Evolutionary conservation across 2,797 vertebrate species (phyloP).

Genomic region (Urocyon cinereoargenteus): DNA sequence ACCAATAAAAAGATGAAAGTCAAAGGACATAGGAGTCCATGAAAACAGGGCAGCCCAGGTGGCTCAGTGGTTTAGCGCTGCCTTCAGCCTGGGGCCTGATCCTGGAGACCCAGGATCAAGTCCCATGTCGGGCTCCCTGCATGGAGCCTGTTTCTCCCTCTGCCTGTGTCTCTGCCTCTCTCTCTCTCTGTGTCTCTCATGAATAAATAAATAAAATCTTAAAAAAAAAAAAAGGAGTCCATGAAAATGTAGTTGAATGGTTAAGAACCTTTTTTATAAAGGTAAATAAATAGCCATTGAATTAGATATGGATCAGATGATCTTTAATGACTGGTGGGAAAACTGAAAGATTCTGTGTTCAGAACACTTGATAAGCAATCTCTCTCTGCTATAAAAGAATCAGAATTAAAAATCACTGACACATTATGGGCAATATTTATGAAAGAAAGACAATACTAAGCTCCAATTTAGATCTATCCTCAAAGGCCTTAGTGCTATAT

Average conservation of each 20-base stretch:
- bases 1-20: background rate
- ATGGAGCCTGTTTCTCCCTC: too few species aligned
- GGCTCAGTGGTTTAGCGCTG: too few species aligned
- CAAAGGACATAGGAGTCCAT: background rate
- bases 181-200: too few species aligned
- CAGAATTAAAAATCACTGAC: conserved; percentile 27
- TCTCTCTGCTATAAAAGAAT: background rate
- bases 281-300: background rate
- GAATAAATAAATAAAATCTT: too few species aligned
- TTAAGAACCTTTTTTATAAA: conserved; percentile 20
- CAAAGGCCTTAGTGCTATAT: background rate
- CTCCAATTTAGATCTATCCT: background rate
- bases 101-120: too few species aligned
- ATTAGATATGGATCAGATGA: background rate
- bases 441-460: background rate
- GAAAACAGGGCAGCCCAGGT: too few species aligned
- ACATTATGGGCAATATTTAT: background rate
- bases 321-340: background rate
- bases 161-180: too few species aligned
- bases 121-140: too few species aligned
- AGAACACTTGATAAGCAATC: background rate
- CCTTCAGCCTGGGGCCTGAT: too few species aligned
- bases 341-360: background rate
- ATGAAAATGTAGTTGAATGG: conserved; percentile 15
- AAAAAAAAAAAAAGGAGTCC: too few species aligned